A percentile compares a stretch with the other conserved stretches of the same genome.
Evolutionary conservation across 2,113 vertebrate species (phyloP).

Genomic region (Riparia riparia): DNA sequence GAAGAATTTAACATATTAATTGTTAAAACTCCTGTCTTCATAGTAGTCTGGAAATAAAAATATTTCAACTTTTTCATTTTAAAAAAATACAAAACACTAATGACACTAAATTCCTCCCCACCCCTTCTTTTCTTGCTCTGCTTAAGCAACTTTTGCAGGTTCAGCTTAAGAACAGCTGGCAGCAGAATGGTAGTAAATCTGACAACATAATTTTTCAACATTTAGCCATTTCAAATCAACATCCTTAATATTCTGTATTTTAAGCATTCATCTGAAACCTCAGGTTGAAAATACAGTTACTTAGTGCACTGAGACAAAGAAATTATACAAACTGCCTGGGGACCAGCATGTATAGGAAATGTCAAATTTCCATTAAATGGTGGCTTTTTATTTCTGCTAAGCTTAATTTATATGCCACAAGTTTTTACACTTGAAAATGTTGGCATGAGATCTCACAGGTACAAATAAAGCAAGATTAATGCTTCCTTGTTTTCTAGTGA

Average conservation of each 20-base stretch:
- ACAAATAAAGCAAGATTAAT: slow-evolving; percentile 69
- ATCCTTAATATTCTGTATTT: neutral
- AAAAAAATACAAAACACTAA: neutral
- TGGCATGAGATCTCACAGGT: slow-evolving; percentile 61
- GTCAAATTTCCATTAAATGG: slow-evolving; percentile 1
- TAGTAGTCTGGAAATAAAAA: neutral
- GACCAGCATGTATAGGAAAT: neutral
- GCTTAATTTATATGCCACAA: slow-evolving; percentile 52
- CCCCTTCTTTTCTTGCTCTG: neutral
- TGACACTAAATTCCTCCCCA: neutral
- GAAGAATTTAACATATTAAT: neutral
- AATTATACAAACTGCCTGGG: neutral
- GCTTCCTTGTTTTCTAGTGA: slow-evolving; percentile 44
- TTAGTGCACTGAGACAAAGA: neutral
- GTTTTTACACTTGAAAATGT: slow-evolving; percentile 38
- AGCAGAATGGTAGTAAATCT: neutral
- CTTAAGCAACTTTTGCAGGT: neutral
- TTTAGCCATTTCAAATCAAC: neutral
- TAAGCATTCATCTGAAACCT: neutral
- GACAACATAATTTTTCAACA: neutral
- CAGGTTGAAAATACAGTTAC: neutral
- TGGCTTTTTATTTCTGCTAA: neutral
- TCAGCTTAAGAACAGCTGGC: neutral
- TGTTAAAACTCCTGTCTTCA: neutral
- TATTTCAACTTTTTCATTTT: neutral